Percentiles rank a stretch among this genome's conserved stretches.
phyloP scores from a whole-genome alignment of 2,888 invertebrate species.

The Chaitophorus viminalis region DNA sequence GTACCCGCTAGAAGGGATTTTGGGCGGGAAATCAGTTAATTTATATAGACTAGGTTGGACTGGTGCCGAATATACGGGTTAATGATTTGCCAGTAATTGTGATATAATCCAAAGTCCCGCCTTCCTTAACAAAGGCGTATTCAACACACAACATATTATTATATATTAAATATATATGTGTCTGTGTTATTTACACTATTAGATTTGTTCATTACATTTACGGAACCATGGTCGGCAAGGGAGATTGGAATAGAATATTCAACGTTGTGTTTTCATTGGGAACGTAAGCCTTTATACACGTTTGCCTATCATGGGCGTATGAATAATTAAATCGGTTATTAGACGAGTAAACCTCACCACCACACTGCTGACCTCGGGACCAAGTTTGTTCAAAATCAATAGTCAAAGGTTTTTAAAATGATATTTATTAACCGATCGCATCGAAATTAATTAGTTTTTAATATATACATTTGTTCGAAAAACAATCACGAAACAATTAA shows the following conservation, averaged over 20 bases:
- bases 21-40: conserved; percentile 42
- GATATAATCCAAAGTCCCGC: conserved; percentile 18
- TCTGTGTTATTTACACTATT: conserved; percentile 3
- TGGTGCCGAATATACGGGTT: conserved; percentile 19
- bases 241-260: background rate
- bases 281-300: background rate
- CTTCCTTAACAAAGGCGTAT: conserved; percentile 1
- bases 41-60: conserved; percentile 42
- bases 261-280: background rate
- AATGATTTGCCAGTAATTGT: conserved; percentile 47
- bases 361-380: background rate
- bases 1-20: background rate
- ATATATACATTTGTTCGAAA: no score
- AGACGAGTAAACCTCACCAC: no score
- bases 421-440: no score
- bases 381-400: no score
- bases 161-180: background rate
- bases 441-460: no score
- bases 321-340: conserved; percentile 30
- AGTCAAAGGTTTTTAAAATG: no score
- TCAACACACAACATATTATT: background rate
- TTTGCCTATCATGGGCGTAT: background rate
- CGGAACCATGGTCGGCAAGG: background rate
- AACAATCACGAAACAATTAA: no score
- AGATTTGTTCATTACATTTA: conserved; percentile 17